A percentile compares a stretch with the other conserved stretches of the same genome.
phyloP scores from a whole-genome alignment of 2,113 vertebrate species.

The Sakesphorus luctuosus region DNA sequence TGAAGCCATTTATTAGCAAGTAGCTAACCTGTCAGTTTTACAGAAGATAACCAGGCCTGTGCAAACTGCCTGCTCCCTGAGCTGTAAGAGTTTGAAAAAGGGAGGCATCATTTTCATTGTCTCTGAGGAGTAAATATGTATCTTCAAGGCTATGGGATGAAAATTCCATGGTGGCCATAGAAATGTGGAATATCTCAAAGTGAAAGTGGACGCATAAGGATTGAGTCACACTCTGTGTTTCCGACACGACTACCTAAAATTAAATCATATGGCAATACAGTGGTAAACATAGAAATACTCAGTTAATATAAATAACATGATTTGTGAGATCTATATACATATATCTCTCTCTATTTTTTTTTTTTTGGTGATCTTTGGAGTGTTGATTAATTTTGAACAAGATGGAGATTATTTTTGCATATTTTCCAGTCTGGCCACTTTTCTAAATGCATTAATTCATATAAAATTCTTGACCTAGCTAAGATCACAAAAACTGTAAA shows the following conservation, averaged over 20 bases:
- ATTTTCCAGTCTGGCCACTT: not conserved
- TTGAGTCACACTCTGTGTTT: not conserved
- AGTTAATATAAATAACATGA: not conserved
- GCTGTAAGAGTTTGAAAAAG: not conserved
- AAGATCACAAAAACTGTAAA: not conserved
- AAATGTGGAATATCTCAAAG: not conserved
- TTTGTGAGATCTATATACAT: too few species aligned
- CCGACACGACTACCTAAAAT: not conserved
- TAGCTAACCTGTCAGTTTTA: not conserved
- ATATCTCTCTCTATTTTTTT: too few species aligned
- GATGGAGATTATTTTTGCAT: not conserved
- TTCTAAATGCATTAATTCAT: not conserved
- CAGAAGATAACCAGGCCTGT: not conserved
- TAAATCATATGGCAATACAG: not conserved
- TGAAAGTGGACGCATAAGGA: fast-evolving
- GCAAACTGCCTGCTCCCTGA: not conserved
- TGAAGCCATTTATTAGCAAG: not conserved
- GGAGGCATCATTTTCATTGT: not conserved
- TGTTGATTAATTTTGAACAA: not conserved
- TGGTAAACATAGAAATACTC: not conserved
- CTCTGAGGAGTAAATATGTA: not conserved
- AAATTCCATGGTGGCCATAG: not conserved
- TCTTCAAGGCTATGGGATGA: not conserved
- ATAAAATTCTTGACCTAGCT: not conserved
- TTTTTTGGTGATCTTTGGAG: not conserved